phyloP scores from a whole-genome alignment of 35 echinoderm and acorn worm species.

The Lytechinus pictus region DNA sequence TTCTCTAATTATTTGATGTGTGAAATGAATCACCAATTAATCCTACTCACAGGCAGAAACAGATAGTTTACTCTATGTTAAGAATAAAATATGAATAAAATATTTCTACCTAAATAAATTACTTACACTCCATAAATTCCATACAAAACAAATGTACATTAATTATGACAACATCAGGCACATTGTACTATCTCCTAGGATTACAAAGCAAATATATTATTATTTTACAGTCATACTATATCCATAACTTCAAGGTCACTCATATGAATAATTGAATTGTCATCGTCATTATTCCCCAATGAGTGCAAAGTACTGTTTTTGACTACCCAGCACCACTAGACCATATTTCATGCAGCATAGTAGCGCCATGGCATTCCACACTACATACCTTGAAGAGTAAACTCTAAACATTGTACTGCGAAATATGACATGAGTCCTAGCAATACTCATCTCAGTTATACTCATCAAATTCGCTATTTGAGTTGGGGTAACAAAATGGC shows the following conservation, averaged over 20 bases:
- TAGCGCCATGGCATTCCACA: background rate
- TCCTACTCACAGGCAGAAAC: background rate
- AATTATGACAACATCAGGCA: background rate
- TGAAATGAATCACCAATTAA: background rate
- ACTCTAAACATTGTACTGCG: background rate
- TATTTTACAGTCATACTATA: background rate
- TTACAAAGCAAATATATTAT: background rate
- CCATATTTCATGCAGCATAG: constrained; percentile 9
- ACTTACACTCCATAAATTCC: background rate
- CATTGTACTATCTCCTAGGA: background rate
- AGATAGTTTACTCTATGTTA: background rate
- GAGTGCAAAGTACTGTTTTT: background rate
- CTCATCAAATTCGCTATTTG: too few species aligned
- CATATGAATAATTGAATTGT: too few species aligned
- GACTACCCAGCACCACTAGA: background rate
- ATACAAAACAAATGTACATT: background rate
- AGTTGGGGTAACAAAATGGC: too few species aligned
- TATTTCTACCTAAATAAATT: too few species aligned
- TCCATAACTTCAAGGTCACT: background rate
- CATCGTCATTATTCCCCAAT: background rate
- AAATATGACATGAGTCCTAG: background rate
- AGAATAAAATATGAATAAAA: too few species aligned
- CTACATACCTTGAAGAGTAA: background rate
- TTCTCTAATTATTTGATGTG: background rate
- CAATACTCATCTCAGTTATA: too few species aligned